phyloP scores from a whole-genome alignment of 2,797 vertebrate species.

The Myotis daubentonii region DNA sequence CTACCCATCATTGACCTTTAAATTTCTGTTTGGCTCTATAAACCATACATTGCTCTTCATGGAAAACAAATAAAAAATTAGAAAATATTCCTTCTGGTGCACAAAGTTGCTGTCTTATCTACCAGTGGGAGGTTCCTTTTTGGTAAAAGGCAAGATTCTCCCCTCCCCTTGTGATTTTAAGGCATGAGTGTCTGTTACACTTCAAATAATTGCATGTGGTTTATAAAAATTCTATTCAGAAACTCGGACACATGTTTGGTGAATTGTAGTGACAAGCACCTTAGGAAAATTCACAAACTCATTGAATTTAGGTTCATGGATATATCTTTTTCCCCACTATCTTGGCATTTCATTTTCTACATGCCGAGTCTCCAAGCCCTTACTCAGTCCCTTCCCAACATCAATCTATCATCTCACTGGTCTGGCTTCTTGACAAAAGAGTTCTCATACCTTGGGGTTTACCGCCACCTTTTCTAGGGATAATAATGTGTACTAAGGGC shows the following conservation, averaged over 20 bases:
- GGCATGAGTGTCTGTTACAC: background rate
- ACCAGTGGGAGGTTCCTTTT: background rate
- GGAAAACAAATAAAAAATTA: background rate
- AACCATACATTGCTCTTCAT: background rate
- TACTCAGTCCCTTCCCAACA: background rate
- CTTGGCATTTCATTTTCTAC: background rate
- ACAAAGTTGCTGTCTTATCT: background rate
- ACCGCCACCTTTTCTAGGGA: background rate
- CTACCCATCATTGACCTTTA: background rate
- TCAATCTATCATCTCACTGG: background rate
- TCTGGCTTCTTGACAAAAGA: background rate
- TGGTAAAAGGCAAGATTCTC: background rate
- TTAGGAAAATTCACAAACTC: background rate
- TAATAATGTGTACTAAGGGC: background rate
- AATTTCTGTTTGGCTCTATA: background rate
- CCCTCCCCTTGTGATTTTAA: background rate
- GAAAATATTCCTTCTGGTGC: background rate
- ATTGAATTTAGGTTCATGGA: background rate
- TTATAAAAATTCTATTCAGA: conserved; percentile 6
- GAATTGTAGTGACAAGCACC: background rate
- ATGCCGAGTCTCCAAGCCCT: background rate
- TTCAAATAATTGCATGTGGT: background rate
- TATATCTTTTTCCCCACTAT: background rate
- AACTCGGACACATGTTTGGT: background rate
- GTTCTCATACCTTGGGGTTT: background rate